A percentile compares a stretch with the other conserved stretches of the same genome.
Conservation (phyloP, 1,140 invertebrate genomes). For the Liolophura sinensis region DNA sequence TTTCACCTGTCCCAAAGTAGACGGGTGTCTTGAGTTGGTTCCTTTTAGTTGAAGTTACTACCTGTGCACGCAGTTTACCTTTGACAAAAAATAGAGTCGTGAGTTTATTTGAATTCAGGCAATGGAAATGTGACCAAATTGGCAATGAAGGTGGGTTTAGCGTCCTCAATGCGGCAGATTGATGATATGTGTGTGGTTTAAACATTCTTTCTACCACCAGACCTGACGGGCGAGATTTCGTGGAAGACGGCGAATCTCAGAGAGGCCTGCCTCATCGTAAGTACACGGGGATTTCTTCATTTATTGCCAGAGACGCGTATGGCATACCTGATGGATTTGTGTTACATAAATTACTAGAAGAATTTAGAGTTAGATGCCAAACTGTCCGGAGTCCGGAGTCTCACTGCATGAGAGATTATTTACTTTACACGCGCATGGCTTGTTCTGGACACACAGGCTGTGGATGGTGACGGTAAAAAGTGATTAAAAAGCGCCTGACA, state of each 20-base stretch:
- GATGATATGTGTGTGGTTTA: constrained; percentile 1
- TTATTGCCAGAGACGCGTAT: not conserved
- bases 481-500: too few relatives aligned
- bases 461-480: too few relatives aligned
- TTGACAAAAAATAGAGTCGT: not conserved
- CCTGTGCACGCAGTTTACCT: not conserved
- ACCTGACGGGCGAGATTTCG: constrained; percentile 45
- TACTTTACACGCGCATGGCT: not conserved
- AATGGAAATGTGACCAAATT: not conserved
- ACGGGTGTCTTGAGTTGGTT: too few relatives aligned
- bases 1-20: too few relatives aligned
- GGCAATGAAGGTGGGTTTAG: not conserved
- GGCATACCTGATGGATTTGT: not conserved
- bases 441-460: not conserved
- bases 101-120: constrained; percentile 1
- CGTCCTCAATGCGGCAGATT: not conserved
- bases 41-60: not conserved
- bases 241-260: constrained; percentile 38
- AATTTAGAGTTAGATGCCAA: constrained; percentile 1
- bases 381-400: not conserved
- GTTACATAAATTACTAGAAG: not conserved
- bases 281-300: constrained; percentile 15
- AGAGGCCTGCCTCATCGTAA: constrained; percentile 49
- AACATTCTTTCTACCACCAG: constrained; percentile 25
- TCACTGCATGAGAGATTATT: constrained; percentile 6